Evolutionary conservation across 2,113 vertebrate species (phyloP), one percentile per base, ranked within the genome.

Genomic region (Psettodes erumei): DNA sequence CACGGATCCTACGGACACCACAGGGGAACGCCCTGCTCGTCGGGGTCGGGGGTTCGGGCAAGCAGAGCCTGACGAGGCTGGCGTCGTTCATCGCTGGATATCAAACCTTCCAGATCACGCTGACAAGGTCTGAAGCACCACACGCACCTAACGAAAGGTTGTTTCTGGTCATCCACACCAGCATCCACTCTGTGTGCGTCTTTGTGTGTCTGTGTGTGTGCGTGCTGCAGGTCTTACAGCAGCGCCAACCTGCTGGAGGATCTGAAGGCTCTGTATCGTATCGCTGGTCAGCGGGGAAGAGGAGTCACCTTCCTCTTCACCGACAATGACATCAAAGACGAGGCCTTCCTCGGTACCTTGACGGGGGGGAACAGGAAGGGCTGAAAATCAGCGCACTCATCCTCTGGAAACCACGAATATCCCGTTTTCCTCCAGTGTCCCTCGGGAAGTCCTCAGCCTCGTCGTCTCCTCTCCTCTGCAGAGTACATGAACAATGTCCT

Each of bases 401-500:
- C n/a, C n/a, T n/a, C n/a, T n/a, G n/a, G n/a, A n/a, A n/a, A n/a
- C n/a, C n/a, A n/a, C n/a, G n/a, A n/a, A n/a, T n/a, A n/a, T n/a
- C n/a, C n/a, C n/a, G n/a, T n/a, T n/a, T n/a, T n/a, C n/a, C n/a
- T n/a, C n/a, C n/a, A n/a, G n/a, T n/a, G n/a, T n/a, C n/a, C n/a
- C n/a, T n/a, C n/a, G n/a, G n/a, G n/a, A n/a, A n/a, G n/a, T n/a
- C n/a, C n/a, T n/a, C n/a, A n/a, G n/a, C n/a, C n/a, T n/a, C n/a
- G n/a, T 21, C 12, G 6, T 1, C 42, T 47, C 7, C 25, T 35
- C 21, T 47, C 23, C n/a, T 56, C 56, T 47, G 0, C 75, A 83
- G 95, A 96, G 59, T 96, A 96, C 59, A 91, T 96, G 93, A 96
- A 96, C 89, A 96, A 94, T 53, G 93, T 96, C 54, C 84, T 96